Base-by-base conservation (phyloP, 2,888 invertebrate species). In the Tachystola acroxantha region DNA sequence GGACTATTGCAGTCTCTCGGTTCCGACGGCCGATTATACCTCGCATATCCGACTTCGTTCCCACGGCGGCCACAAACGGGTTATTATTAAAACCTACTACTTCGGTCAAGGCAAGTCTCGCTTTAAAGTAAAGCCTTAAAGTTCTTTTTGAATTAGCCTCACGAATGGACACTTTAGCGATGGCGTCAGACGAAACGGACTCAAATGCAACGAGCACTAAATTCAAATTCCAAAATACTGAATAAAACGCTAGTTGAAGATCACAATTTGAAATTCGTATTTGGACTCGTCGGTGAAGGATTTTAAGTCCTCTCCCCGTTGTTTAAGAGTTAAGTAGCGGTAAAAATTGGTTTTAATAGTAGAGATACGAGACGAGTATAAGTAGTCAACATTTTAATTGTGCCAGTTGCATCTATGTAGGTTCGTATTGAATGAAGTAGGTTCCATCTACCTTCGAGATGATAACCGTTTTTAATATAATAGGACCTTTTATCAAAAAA, bases 1-100 rank as follows among this genome's bases (percentile, higher is more conserved):
- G 80, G 85, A 85, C 84, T 85, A 85, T 84, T 82, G 84, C 85
- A 79, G 78, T 70, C 73, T 69, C 63, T 66, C 65, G 72, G 80
- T 78, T 79, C 82, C 78, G 79, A 78, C 78, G 69, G 79, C 67
- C 81, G 79, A 82, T 84, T 84, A 84, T 79, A 79, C 77, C 66
- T 78, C 82, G 84, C 84, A 80, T 84, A 84, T 82, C 82, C 82
- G 77, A 82, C 74, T 76, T 53, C 73, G 85, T 86, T 86, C 85
- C 85, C 85, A 86, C 85, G 85, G 74, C 79, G 68, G 71, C 72
- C 66, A 65, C 80, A 82, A 84, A 85, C 85, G 74, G 75, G 85
- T 85, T 84, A 85, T 86, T 85, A 85, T 84, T 84, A 84, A 84
- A 84, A 82, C 82, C 73, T 69, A 72, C 71, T 69, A 42, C 53